Evolutionary conservation across 2,797 vertebrate genomes (phyloP).

Genomic region (Danio choprae): DNA sequence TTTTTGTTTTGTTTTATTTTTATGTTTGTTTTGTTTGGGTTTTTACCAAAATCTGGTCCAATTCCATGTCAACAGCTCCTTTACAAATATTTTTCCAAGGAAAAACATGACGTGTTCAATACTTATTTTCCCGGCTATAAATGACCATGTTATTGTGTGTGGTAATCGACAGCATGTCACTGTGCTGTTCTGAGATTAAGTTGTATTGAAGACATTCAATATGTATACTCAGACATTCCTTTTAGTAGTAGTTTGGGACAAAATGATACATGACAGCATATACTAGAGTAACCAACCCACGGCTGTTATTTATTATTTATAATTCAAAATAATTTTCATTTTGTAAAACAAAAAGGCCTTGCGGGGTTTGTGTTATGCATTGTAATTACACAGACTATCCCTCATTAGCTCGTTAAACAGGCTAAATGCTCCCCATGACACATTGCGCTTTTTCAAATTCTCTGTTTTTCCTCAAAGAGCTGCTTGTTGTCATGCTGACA

Average conservation of each 20-base stretch:
- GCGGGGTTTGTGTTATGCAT: slow-evolving; percentile 46
- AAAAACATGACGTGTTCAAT: too few relatives aligned
- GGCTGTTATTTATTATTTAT: slow-evolving; percentile 56
- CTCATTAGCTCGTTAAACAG: slow-evolving; percentile 57
- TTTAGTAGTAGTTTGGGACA: slow-evolving; percentile 62
- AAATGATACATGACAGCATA: slow-evolving; percentile 47
- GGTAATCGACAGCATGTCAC: neutral
- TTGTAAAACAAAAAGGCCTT: slow-evolving; percentile 45
- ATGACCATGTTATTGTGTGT: neutral
- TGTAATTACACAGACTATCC: slow-evolving; percentile 58
- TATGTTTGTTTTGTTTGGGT: too few relatives aligned
- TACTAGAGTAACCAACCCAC: slow-evolving; percentile 12
- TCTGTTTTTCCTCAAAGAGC: slow-evolving; percentile 38
- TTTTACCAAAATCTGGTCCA: too few relatives aligned
- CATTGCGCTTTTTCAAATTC: slow-evolving; percentile 38
- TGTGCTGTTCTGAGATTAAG: neutral
- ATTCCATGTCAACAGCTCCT: too few relatives aligned
- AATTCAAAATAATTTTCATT: slow-evolving; percentile 47
- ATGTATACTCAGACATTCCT: slow-evolving; percentile 26
- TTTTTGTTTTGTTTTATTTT: too few relatives aligned
- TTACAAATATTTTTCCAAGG: too few relatives aligned
- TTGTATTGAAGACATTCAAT: slow-evolving; percentile 9
- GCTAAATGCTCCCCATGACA: slow-evolving; percentile 51
- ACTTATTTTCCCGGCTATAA: too few relatives aligned
- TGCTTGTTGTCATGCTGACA: slow-evolving; percentile 50